Base-by-base conservation (phyloP, 2,888 invertebrate species). In the Periphyllus acericola region DNA sequence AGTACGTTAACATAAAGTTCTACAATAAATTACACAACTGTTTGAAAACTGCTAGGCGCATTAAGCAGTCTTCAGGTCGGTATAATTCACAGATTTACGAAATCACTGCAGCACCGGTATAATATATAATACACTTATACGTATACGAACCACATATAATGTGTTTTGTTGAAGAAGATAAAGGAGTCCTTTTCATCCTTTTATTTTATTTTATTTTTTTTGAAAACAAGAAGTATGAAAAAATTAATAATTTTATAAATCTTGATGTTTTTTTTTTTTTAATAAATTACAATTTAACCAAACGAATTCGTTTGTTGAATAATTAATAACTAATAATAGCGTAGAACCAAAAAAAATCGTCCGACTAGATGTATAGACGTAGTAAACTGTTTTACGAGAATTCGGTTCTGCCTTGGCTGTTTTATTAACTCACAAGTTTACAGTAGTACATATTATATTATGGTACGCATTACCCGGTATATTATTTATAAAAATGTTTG, bases 401-500 rank as follows among this genome's bases (percentile, higher is more conserved):
- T 66, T 66, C 75, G 29, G 32, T 66, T 76, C 46, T 29, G 76
- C 76, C 76, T 84, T 76, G 68, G 66, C 76, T 76, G 84, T 76
- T 84, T 66, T 68, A 84, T 76, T 32, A 76, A 84, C 84, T 84
- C 84, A 76, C 76, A 32, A 66, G 66, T 76, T 76, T 76, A 76
- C 66, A 25, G 66, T 74, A 76, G 66, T 40, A 66, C 76, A 76
- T 76, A 76, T 46, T 46, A 46, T 14, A 1, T 11, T 46, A 46
- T n/a, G n/a, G n/a, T n/a, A n/a, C n/a, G n/a, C 46, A 46, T 46
- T 46, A 46, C 46, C 46, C 46, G 46, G 46, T 46, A 14, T 46
- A 46, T 84, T 84, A 84, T 84, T 84, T 76, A 76, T 76, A 84
- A 84, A 84, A 84, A 80, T 55, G 80, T 87, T 87, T 80, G 72